Conservation (phyloP, 2,113 vertebrate genomes). For the Larimichthys crocea region DNA sequence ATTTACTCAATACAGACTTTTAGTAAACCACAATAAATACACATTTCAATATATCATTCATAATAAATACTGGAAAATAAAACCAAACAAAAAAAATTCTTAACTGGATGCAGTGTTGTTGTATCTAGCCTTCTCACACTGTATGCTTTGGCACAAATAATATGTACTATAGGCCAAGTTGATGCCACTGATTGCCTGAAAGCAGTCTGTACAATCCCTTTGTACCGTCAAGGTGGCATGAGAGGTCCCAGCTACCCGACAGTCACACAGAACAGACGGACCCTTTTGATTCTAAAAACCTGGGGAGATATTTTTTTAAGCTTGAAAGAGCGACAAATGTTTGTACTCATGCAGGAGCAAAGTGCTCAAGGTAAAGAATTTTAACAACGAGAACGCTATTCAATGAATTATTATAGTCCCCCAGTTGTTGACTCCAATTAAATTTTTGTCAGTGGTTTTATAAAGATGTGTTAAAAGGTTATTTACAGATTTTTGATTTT, state of each 20-base stretch:
- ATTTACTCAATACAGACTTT: constrained; percentile 93
- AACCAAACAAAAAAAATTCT: constrained; percentile 89
- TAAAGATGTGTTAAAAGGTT: constrained; percentile 36
- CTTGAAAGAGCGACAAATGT: constrained; percentile 48
- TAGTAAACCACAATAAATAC: constrained; percentile 99
- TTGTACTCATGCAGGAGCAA: constrained; percentile 61
- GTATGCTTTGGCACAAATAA: constrained; percentile 89
- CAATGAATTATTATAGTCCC: constrained; percentile 48
- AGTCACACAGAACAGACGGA: constrained; percentile 16
- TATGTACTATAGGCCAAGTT: constrained; percentile 41
- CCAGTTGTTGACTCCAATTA: constrained; percentile 30
- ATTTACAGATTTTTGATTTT: constrained; percentile 55
- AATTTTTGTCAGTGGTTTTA: constrained; percentile 17
- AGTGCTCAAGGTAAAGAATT: constrained; percentile 46
- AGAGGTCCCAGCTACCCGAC: constrained; percentile 27
- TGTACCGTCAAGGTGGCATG: constrained; percentile 4
- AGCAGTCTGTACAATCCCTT: constrained; percentile 55
- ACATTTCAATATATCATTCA: constrained; percentile 93
- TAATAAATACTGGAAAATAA: constrained; percentile 92
- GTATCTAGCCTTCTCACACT: constrained; percentile 79
- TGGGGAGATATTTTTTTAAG: constrained; percentile 48
- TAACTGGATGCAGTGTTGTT: constrained; percentile 80
- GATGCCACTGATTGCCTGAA: constrained; percentile 64
- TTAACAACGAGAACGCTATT: constrained; percentile 5
- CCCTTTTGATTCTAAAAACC: constrained; percentile 40